Base-by-base conservation (phyloP, 2,888 invertebrate genomes). In the Eurytoma adleriae region DNA sequence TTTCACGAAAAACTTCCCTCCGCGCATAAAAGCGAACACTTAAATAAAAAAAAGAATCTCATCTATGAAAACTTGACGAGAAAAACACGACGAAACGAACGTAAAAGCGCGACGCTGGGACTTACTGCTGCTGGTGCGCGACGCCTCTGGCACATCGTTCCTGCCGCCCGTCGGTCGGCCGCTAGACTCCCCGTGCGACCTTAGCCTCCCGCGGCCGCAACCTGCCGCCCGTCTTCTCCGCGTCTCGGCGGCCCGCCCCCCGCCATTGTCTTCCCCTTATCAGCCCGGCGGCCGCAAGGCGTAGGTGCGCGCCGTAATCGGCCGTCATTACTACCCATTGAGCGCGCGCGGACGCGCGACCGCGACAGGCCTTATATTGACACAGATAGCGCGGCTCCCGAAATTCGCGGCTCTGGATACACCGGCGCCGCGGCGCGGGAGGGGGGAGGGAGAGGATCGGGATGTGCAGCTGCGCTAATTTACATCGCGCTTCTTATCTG, bases 141-240 rank as follows among this genome's bases (percentile, higher is more conserved):
- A n/a, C 40, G 12, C 14, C 20, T 64, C 48, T 61, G 30, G 16
- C 24, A 75, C 80, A 80, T 80, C 68, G 72, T 80, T 72, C 18
- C 68, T 50, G 52, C 64, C 20, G 52, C 61, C 61, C 20, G 79
- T 67, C 61, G 48, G n/a, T 7, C 16, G 54, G 75, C 66, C 40
- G 18, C 64, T 64, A 30, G 40, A 30, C 64, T 64, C 64, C 75
- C 27, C 4, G 12, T 13, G 7, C 76, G 64, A 75, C 76, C 80
- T 72, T 71, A 68, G 80, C 75, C 70, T 69, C 66, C n/a, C 73
- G 18, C 14, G 10, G 24, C n/a, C 20, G 12, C 67, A 50, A 68
- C 40, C 64, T 64, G 56, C 1, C 61, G 54, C 20, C 52, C 61
- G 24, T 14, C 30, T 67, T 66, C 30, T 73, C 54, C 50, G 18